Evolutionary conservation across 2,888 invertebrate species (phyloP).

Genomic region (Netelia fuscicornis): DNA sequence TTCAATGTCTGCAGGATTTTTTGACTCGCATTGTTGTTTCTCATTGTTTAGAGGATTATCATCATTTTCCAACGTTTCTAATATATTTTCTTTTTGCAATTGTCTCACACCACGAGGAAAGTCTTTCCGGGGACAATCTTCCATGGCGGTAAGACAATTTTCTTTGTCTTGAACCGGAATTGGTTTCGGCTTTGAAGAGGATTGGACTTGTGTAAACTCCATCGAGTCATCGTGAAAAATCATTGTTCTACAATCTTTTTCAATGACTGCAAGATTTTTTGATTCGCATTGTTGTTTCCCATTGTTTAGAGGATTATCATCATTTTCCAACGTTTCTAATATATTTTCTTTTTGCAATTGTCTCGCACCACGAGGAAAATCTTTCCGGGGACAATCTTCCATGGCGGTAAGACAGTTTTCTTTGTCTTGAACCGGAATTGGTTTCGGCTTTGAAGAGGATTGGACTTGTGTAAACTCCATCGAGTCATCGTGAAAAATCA

Average conservation of each 20-base stretch:
- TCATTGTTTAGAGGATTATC: not conserved
- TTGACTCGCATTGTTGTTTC: not conserved
- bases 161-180: slow-evolving; percentile 17
- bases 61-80: not conserved
- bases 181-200: not conserved
- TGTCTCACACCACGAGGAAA: not conserved
- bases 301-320: not conserved
- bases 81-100: not conserved
- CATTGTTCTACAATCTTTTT: not conserved
- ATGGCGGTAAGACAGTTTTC: slow-evolving; percentile 34
- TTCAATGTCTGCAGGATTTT: not conserved
- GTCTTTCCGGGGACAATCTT: not conserved
- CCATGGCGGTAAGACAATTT: slow-evolving; percentile 24
- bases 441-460: not conserved
- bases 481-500: slow-evolving; percentile 46
- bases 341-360: not conserved
- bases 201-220: slow-evolving; percentile 64
- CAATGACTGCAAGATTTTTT: not conserved
- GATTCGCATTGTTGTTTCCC: not conserved
- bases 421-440: not conserved
- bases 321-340: not conserved
- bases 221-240: slow-evolving; percentile 56
- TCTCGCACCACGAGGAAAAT: not conserved
- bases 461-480: slow-evolving; percentile 66
- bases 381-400: not conserved